Evolutionary conservation across 2,888 invertebrate genomes (phyloP).

Genomic region (Laspeyria flexula): DNA sequence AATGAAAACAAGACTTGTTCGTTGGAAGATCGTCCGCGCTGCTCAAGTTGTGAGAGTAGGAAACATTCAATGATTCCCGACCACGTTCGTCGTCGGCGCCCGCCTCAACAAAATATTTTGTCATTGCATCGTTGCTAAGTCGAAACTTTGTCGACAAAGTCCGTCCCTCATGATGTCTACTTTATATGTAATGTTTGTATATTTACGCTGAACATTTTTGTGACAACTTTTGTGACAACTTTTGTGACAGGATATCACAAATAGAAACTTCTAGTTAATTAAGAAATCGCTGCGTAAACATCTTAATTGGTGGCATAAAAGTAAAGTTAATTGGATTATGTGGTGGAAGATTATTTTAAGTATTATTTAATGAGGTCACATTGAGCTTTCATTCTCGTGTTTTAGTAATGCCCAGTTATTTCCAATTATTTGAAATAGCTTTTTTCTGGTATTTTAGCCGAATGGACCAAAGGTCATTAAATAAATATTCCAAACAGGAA

Average conservation of each 20-base stretch:
- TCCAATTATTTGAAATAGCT: conserved; percentile 29
- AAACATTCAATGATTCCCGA: conserved; percentile 61
- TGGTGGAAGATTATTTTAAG: conserved; percentile 2
- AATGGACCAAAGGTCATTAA: conserved; percentile 54
- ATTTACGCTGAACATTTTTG: background rate
- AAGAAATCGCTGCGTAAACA: background rate
- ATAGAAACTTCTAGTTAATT: conserved; percentile 1
- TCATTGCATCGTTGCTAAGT: conserved; percentile 48
- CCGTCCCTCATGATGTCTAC: conserved; percentile 14
- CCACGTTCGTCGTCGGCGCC: conserved; percentile 14
- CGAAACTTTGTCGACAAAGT: conserved; percentile 32
- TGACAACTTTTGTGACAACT: background rate
- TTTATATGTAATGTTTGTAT: conserved; percentile 1
- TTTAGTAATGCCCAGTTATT: conserved; percentile 16
- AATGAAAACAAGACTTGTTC: conserved; percentile 69
- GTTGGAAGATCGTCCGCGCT: conserved; percentile 47
- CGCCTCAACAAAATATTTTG: conserved; percentile 52
- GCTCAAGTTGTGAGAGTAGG: conserved; percentile 58
- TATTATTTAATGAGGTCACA: conserved; percentile 13
- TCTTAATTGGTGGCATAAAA: background rate
- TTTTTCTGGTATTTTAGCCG: conserved; percentile 21
- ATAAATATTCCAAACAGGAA: conserved; percentile 59
- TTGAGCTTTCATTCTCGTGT: background rate
- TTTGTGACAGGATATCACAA: conserved; percentile 1
- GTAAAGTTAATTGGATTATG: background rate